Percentiles rank a stretch among this genome's conserved stretches.
Conservation (phyloP, 2,888 invertebrate species). For the Bimastos eiseni region DNA sequence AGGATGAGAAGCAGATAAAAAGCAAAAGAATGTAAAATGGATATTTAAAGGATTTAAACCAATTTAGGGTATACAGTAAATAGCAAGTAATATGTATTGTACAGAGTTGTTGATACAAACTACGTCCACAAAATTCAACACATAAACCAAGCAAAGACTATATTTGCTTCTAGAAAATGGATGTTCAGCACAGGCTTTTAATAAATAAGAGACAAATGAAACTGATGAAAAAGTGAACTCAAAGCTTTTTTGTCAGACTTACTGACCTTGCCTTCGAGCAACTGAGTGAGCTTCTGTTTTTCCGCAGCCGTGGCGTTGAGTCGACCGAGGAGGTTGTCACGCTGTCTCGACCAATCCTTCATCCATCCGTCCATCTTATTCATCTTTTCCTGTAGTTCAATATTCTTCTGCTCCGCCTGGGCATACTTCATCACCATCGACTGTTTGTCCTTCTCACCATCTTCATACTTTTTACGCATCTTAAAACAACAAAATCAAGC, state of each 20-base stretch:
- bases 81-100: background rate
- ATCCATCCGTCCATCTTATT: conserved; percentile 22
- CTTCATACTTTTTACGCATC: conserved; percentile 56
- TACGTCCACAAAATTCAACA: background rate
- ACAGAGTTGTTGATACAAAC: background rate
- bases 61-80: background rate
- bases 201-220: background rate
- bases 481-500: too few species aligned
- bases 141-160: background rate
- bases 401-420: conserved; percentile 58
- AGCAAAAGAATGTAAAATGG: background rate
- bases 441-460: conserved; percentile 55
- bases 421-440: conserved; percentile 60
- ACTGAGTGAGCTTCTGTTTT: background rate
- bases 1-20: background rate
- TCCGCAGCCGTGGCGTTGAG: conserved; percentile 15
- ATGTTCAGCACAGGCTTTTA: background rate
- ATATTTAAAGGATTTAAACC: background rate
- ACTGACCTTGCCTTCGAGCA: background rate
- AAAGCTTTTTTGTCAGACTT: too few species aligned
- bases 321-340: conserved; percentile 6
- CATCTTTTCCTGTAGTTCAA: conserved; percentile 50
- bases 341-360: conserved; percentile 21
- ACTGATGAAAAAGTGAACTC: background rate
- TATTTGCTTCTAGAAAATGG: background rate